Base-by-base conservation (phyloP, 1,140 invertebrate species). In the Helicorthomorpha holstii region DNA sequence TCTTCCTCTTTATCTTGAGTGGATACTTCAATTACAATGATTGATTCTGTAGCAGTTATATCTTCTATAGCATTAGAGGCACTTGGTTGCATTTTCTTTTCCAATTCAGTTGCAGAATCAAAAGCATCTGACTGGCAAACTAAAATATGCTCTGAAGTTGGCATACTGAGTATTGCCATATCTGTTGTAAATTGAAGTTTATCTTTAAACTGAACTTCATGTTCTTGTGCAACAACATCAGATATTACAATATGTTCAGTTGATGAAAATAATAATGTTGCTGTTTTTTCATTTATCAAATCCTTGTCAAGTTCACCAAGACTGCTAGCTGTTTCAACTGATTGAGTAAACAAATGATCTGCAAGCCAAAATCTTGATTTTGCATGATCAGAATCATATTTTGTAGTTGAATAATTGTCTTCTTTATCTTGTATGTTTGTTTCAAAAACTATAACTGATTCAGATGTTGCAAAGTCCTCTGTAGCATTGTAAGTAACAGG, bases 1-100 rank as follows among this genome's bases (percentile, higher is more conserved):
- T 58, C 57, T 25, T 7, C 19, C 43, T 51, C 50, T n/a, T 4
- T 43, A 23, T 51, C 50, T 23, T 29, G 34, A 42, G 21, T 7
- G 24, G 42, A 29, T 23, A 23, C 23, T 7, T 23, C 42, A 16
- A 23, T 22, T 12, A 51, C 24, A 24, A 43, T 21, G 2, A 51
- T 3, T 24, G 42, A 51, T 44, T 51, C 50, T 43, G 22, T 3
- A 24, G 23, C 22, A 4, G 50, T 14, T 2, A 51, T 24, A 44
- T 3, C 23, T 23, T 3, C 22, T 43, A 43, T 51, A 43, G 50
- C 50, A 7, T 34, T 7, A 7, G 29, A 34, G 7, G 29, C 16
- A 7, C 7, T 16, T 7, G 29, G 29, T 34, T 7, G 29, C 16
- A 7, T n/a, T 34, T 7, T 16, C 29, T 34, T 7, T 7, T 7